Evolutionary conservation across 2,797 vertebrate species (phyloP).

Genomic region (Apodemus agrarius): DNA sequence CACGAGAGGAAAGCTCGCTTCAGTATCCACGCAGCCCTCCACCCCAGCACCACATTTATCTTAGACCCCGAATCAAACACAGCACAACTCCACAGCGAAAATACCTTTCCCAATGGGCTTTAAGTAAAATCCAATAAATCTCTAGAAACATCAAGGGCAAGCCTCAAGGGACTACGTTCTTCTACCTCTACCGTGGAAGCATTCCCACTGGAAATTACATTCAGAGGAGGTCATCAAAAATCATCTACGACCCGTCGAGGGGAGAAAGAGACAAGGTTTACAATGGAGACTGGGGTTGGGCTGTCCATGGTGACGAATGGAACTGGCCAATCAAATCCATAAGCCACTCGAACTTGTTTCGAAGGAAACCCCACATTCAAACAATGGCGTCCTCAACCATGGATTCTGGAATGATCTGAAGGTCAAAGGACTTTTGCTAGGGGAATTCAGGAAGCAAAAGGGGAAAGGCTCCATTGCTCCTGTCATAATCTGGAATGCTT

Average conservation of each 20-base stretch:
- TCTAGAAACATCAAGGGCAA: conserved; percentile 81
- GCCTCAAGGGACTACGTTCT: conserved; percentile 81
- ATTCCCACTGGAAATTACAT: conserved; percentile 81
- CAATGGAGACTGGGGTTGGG: rapidly evolving
- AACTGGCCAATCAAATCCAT: not conserved
- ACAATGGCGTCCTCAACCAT: not conserved
- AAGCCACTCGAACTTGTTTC: not conserved
- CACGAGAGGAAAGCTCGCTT: conserved; percentile 44
- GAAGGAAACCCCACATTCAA: not conserved
- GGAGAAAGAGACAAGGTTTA: not conserved
- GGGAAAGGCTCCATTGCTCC: conserved; percentile 18
- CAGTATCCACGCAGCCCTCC: not conserved
- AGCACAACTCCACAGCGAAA: conserved; percentile 83
- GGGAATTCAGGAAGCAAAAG: conserved; percentile 51
- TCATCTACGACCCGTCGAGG: conserved; percentile 27
- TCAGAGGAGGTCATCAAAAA: conserved; percentile 84
- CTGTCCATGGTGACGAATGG: rapidly evolving
- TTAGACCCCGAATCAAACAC: conserved; percentile 84
- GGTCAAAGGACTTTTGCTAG: conserved; percentile 34
- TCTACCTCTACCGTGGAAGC: conserved; percentile 84
- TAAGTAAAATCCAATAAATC: conserved; percentile 83
- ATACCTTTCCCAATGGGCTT: conserved; percentile 80
- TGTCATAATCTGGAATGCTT: conserved; percentile 31
- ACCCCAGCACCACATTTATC: conserved; percentile 76
- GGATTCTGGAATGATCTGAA: not conserved